These are phyloP conservation scores for Monomorium pharaonis DNA, from an alignment of 1,140 invertebrate genomes.

Conservation along the genomic window DNA sequence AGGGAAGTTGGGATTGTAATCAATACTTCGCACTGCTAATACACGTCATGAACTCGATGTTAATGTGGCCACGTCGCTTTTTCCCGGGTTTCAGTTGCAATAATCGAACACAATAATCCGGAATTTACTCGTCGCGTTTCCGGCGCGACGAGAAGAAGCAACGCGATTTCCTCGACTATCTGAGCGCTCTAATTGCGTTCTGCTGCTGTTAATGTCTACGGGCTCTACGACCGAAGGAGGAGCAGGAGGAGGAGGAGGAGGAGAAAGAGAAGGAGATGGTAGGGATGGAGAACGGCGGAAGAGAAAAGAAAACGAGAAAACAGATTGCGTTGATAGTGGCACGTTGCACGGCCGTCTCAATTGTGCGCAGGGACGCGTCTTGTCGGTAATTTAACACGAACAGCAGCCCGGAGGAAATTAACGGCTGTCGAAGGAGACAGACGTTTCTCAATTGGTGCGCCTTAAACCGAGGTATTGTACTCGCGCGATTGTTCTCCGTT, in stretches of 20 bases:
- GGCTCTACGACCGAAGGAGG: neutral
- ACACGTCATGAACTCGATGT: neutral
- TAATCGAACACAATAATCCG: neutral
- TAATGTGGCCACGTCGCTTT: slow-evolving; percentile 8
- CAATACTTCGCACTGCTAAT: neutral
- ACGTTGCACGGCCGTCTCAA: slow-evolving; percentile 54
- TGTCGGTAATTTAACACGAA: slow-evolving; percentile 40
- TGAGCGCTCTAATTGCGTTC: neutral
- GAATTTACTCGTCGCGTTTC: neutral
- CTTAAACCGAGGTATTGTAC: neutral
- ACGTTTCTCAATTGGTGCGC: neutral
- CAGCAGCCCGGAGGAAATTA: neutral
- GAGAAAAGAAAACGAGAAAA: slow-evolving; percentile 25
- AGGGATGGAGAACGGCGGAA: neutral
- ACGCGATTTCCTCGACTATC: neutral
- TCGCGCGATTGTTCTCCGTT: neutral
- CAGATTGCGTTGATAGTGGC: slow-evolving; percentile 44
- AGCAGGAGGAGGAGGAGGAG: no score
- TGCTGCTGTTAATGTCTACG: slow-evolving; percentile 21
- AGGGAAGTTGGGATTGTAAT: neutral
- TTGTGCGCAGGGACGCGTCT: slow-evolving; percentile 29
- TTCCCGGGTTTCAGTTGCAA: neutral
- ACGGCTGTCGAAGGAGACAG: neutral
- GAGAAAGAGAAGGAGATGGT: no score
- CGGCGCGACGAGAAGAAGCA: slow-evolving; percentile 32